Evolutionary conservation across 1,140 invertebrate genomes (phyloP), one percentile per base, ranked within the genome.

Genomic region (Theocolax elegans): DNA sequence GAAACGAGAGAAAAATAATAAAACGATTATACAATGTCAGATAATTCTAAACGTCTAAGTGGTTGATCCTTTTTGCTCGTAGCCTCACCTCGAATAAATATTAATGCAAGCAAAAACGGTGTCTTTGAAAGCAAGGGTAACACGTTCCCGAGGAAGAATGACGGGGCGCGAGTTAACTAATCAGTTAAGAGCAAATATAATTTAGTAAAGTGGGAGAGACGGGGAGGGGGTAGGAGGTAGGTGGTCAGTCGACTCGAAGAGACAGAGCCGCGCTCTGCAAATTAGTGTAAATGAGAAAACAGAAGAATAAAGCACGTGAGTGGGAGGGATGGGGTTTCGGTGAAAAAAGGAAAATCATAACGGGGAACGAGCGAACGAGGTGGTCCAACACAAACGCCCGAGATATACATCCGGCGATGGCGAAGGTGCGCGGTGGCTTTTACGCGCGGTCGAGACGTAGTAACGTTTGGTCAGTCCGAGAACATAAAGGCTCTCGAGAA

Each of bases 401-500:
- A 62, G 59, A 62, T 62, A 48, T 46, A 62, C 21, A 2, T 29
- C n/a, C 19, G 53, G 13, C 2, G 53, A 29, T 7, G 27, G 48
- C 23, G 64, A 69, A 74, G 73, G 17, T n/a, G 68, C 68, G 72
- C 23, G 68, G 60, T 64, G 66, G 73, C 71, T 75, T 76, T 77
- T 72, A 74, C 65, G 72, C 74, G 72, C 69, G 67, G 73, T 73
- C 72, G 69, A 72, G 74, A 73, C 68, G 70, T 64, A 73, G 73
- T 74, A 75, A 72, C 74, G 80, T 81, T 83, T 80, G 82, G 83
- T 79, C 81, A 82, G 81, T 82, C 82, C 76, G 76, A 79, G 79
- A 82, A 77, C 78, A 83, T 85, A 85, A 84, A 84, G 79, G 80
- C 79, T 82, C 79, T 82, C 81, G 79, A 84, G 81, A 83, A 85